These are phyloP conservation scores for Nymphalis urticae DNA, from an alignment of 2,888 invertebrate genomes.

Conservation along the genomic window DNA sequence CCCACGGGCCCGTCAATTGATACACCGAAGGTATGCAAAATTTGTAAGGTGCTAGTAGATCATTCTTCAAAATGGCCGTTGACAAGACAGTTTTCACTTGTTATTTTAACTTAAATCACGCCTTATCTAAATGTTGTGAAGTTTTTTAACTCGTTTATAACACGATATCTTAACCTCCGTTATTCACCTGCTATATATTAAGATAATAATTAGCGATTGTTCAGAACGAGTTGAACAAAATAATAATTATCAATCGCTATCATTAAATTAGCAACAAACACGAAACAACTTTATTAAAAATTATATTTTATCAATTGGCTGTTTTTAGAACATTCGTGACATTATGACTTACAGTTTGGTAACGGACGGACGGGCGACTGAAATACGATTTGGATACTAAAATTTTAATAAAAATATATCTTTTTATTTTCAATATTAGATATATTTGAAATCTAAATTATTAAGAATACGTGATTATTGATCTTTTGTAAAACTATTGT, in stretches of 20 bases:
- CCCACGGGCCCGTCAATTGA: no score
- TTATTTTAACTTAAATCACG: no score
- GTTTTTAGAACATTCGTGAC: not conserved
- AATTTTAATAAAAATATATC: not conserved
- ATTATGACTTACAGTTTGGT: not conserved
- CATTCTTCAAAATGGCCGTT: no score
- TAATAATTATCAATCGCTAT: not conserved
- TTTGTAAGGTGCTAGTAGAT: no score
- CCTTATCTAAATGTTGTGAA: no score
- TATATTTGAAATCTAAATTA: not conserved
- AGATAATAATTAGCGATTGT: not conserved
- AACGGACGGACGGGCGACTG: not conserved
- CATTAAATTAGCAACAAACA: slow-evolving; percentile 12
- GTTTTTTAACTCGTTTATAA: no score
- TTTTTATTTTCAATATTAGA: not conserved
- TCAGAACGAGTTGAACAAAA: no score
- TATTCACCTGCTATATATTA: no score
- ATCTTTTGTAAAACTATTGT: not conserved
- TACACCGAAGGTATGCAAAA: no score
- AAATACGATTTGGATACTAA: no score
- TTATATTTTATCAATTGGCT: slow-evolving; percentile 1
- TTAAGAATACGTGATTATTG: not conserved
- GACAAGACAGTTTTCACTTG: no score
- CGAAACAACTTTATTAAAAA: not conserved
- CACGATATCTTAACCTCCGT: no score